phyloP scores from a whole-genome alignment of 2,113 vertebrate species.

The Phylloscopus trochilus region DNA sequence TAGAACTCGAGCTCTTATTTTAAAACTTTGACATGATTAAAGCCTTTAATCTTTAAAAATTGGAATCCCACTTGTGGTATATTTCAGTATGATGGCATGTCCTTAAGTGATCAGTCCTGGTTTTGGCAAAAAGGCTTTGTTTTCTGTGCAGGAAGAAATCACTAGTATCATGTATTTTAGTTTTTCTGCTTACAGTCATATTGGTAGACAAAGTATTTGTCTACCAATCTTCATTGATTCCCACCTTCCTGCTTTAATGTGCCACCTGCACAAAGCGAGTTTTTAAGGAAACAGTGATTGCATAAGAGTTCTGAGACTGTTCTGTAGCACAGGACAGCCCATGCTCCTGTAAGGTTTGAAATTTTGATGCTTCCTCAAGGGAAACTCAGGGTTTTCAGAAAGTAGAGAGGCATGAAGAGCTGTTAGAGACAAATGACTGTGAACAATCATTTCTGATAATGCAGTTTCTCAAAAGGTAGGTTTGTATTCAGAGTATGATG shows the following conservation, averaged over 20 bases:
- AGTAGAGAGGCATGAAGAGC: not conserved
- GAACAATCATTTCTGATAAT: not conserved
- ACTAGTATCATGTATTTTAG: not conserved
- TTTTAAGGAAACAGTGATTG: fast-evolving
- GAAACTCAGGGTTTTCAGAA: not conserved
- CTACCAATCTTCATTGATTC: not conserved
- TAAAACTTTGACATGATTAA: not conserved
- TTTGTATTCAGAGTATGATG: not conserved
- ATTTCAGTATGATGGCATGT: not conserved
- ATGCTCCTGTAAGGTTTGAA: not conserved
- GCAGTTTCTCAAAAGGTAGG: not conserved
- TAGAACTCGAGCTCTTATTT: not conserved
- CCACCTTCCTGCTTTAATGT: not conserved
- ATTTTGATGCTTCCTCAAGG: not conserved
- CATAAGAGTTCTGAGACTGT: not conserved
- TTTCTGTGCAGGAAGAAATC: not conserved
- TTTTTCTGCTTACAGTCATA: not conserved
- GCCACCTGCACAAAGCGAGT: not conserved
- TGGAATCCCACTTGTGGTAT: not conserved
- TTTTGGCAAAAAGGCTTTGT: not conserved
- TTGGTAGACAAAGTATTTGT: not conserved
- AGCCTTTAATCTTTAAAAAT: not conserved
- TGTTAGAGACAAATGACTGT: not conserved
- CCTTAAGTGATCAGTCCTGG: not conserved
- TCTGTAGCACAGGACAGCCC: not conserved